phyloP scores from a whole-genome alignment of 2,797 vertebrate species.

The Microhierax caerulescens region DNA sequence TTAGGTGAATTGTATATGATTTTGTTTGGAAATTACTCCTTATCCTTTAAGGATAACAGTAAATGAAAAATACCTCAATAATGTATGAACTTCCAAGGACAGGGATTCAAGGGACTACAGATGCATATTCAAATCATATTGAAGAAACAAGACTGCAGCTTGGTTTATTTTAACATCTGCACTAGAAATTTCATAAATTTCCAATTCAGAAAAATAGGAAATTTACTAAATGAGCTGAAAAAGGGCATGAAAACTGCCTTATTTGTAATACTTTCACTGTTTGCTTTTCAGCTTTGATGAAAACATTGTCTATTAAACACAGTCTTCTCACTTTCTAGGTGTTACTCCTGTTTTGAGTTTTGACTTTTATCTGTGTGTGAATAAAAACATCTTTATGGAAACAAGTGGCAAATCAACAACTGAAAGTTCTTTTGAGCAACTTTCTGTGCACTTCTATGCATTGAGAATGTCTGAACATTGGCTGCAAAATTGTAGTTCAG shows the following conservation, averaged over 20 bases:
- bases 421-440: neutral
- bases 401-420: neutral
- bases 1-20: slow-evolving; percentile 22
- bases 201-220: neutral
- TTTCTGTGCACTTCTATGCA: neutral
- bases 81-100: neutral
- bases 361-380: neutral
- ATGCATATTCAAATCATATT: neutral
- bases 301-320: neutral
- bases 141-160: neutral
- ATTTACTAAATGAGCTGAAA: neutral
- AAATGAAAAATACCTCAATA: neutral
- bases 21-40: neutral
- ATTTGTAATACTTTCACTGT: neutral
- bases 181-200: neutral
- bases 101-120: neutral
- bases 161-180: neutral
- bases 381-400: neutral
- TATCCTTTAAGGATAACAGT: neutral
- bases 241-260: neutral
- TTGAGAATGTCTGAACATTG: neutral
- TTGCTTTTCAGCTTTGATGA: neutral
- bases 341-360: neutral
- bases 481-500: neutral
- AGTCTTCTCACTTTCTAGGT: neutral